Conservation (phyloP, 2,888 invertebrate genomes). For the Platynereis dumerilii region DNA sequence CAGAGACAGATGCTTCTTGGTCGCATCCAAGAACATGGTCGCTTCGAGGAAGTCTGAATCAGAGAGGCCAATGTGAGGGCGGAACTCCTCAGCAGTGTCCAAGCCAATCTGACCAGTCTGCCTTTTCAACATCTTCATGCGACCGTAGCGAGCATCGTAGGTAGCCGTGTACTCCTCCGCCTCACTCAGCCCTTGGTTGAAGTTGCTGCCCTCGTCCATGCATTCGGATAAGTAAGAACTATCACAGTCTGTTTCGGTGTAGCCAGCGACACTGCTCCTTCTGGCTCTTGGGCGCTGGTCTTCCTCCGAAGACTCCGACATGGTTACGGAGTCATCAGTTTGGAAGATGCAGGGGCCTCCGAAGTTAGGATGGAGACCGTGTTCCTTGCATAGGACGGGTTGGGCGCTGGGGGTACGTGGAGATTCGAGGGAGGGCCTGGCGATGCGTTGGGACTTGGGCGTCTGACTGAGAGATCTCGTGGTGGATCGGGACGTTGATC, state of each 20-base stretch:
- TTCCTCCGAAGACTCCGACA: constrained; percentile 20
- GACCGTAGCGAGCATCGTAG: constrained; percentile 26
- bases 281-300: background rate
- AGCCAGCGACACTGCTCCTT: constrained; percentile 11
- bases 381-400: constrained; percentile 33
- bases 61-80: constrained; percentile 31
- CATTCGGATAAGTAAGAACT: constrained; percentile 37
- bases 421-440: background rate
- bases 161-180: constrained; percentile 29
- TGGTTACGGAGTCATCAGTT: constrained; percentile 22
- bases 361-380: constrained; percentile 34
- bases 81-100: constrained; percentile 1
- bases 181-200: constrained; percentile 9
- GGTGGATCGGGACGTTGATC: too few relatives aligned
- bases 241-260: constrained; percentile 36
- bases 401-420: background rate
- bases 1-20: constrained; percentile 30
- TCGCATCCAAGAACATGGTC: constrained; percentile 22
- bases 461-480: too few relatives aligned
- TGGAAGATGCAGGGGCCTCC: constrained; percentile 36
- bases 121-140: constrained; percentile 31
- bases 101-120: constrained; percentile 33
- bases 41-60: constrained; percentile 29
- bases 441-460: too few relatives aligned
- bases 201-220: constrained; percentile 25